Evolutionary conservation across 2,888 invertebrate genomes (phyloP).

Genomic region (Coleophora flavipennella): DNA sequence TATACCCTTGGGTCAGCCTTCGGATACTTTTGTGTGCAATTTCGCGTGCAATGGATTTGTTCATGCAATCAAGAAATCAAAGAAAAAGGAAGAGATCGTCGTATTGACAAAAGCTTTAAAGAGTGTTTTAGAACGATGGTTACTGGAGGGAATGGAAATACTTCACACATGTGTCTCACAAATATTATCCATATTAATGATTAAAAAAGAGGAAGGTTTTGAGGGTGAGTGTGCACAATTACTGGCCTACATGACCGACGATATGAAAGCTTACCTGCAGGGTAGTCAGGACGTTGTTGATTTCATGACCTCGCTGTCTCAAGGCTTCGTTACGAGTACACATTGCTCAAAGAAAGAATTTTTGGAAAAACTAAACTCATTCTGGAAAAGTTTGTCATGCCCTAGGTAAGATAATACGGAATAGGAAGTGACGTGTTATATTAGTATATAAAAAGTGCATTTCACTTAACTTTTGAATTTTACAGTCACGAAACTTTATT

Average conservation of each 20-base stretch:
- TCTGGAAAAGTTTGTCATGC: slow-evolving; percentile 32
- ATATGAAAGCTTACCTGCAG: slow-evolving; percentile 54
- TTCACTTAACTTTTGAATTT: slow-evolving; percentile 9
- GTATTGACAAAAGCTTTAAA: slow-evolving; percentile 52
- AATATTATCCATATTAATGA: slow-evolving; percentile 66
- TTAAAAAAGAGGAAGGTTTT: slow-evolving; percentile 43
- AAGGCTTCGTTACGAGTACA: slow-evolving; percentile 17
- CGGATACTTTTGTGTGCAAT: slow-evolving; percentile 70
- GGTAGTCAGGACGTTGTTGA: slow-evolving; percentile 57
- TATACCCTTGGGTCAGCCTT: slow-evolving; percentile 42
- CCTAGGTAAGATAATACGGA: slow-evolving; percentile 37
- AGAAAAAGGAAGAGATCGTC: slow-evolving; percentile 31
- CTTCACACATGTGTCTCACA: slow-evolving; percentile 63
- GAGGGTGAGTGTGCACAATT: slow-evolving; percentile 43
- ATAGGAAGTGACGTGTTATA: neutral
- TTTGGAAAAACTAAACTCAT: slow-evolving; percentile 35
- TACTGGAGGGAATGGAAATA: slow-evolving; percentile 48
- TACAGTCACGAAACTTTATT: slow-evolving; percentile 66
- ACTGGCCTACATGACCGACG: slow-evolving; percentile 66
- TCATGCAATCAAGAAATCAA: slow-evolving; percentile 56
- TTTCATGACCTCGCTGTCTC: slow-evolving; percentile 31
- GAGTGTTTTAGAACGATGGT: slow-evolving; percentile 44
- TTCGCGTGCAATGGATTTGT: slow-evolving; percentile 69
- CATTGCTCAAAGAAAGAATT: slow-evolving; percentile 30
- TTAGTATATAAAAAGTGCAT: neutral